Evolutionary conservation across 2,797 vertebrate genomes (phyloP), one percentile per base, ranked within the genome.

Genomic region (Peromyscus nudipes): DNA sequence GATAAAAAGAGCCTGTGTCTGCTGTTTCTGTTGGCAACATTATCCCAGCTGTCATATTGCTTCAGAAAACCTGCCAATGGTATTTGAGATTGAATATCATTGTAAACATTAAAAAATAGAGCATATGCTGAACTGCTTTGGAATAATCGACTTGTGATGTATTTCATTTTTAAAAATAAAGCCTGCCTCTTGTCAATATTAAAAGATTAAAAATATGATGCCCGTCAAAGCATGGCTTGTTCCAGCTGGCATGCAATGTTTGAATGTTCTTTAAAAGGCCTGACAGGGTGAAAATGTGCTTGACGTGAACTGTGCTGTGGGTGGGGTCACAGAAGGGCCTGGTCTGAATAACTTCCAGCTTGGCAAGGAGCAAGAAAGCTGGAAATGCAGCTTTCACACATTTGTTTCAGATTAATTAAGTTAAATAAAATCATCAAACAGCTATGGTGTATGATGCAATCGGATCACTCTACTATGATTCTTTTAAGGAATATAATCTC

Each of bases 251-350:
- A 4, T 71, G 43, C 11, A 92, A 73, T 82, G 13, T 62, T 82
- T 91, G 57, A 85, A 76, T 76, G 25, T 60, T 85, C 25, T 95
- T 91, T 21, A 81, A 89, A 93, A 95, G 27, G 76, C 25, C 76
- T 67, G 37, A 55, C 6, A 27, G 16, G 34, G 9, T 82, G 16
- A 71, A 69, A 82, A 76, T 29, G 19, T 81, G 21, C 23, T 49
- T 4, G 6, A 14, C 17, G 64, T 65, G 65, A 80, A 43, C 19
- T 73, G 49, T 76, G 14, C 4, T 90, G 19, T 52, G 55, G 12
- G 21, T 29, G 73, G 75, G n/a, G 69, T 77, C 90, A 82, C n/a
- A 87, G 31, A 83, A 82, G 43, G 60, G 3, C 4, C 31, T 62
- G 55, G 37, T 17, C 11, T 82, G 49, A 57, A 52, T 27, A 55